These are phyloP conservation scores for Hoplodrina blanda DNA, from an alignment of 2,888 invertebrate species.

Conservation along the genomic window DNA sequence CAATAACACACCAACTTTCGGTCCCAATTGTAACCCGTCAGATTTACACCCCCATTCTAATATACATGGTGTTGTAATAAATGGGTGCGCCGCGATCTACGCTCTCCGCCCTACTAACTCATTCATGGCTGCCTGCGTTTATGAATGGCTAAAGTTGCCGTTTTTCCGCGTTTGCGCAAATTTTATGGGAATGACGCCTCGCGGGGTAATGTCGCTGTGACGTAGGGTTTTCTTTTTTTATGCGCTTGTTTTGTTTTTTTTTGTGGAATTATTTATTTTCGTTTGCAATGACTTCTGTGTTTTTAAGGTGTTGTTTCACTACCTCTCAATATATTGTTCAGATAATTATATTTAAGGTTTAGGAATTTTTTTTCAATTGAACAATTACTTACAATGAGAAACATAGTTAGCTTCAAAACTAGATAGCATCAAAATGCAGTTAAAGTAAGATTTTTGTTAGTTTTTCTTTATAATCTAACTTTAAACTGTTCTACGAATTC, in stretches of 20 bases:
- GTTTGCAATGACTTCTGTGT: neutral
- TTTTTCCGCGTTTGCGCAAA: constrained; percentile 70
- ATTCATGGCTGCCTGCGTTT: constrained; percentile 68
- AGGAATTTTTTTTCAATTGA: no score
- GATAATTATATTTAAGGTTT: no score
- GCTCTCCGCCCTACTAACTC: constrained; percentile 63
- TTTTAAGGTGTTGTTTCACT: neutral
- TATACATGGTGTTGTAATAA: constrained; percentile 65
- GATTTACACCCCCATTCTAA: constrained; percentile 64
- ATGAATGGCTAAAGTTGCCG: constrained; percentile 69
- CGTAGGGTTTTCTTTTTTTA: constrained; percentile 30
- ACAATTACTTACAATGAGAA: no score
- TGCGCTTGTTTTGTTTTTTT: constrained; percentile 29
- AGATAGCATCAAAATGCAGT: no score
- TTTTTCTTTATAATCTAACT: no score
- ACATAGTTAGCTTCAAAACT: no score
- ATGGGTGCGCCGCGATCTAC: constrained; percentile 56
- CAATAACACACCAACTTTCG: constrained; percentile 49
- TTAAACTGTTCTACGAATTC: no score
- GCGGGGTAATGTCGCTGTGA: constrained; percentile 53
- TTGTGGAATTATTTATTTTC: constrained; percentile 30
- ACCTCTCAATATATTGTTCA: neutral
- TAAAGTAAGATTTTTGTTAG: no score
- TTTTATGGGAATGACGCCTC: constrained; percentile 67
- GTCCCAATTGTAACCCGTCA: constrained; percentile 52